Evolutionary conservation across 1,140 invertebrate genomes (phyloP).

Genomic region (Diabrotica virgifera): DNA sequence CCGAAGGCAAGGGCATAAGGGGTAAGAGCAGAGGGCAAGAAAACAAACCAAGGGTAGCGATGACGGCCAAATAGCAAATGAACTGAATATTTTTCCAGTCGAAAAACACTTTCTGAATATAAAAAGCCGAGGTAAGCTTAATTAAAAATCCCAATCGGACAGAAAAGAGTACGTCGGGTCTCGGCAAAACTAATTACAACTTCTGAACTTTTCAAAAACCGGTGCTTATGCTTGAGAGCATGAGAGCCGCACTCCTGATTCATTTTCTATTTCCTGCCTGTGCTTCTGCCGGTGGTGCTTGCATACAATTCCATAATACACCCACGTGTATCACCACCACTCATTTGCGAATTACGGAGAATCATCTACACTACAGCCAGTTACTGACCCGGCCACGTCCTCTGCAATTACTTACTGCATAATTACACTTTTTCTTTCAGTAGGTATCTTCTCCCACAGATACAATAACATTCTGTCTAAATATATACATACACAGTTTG

Average conservation of each 20-base stretch:
- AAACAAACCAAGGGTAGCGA: slow-evolving; percentile 25
- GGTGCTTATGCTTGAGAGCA: slow-evolving; percentile 39
- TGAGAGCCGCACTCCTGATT: slow-evolving; percentile 29
- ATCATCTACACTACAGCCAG: not conserved
- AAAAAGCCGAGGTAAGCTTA: slow-evolving; percentile 41
- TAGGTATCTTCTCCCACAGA: too few relatives aligned
- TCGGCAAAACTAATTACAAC: slow-evolving; percentile 48
- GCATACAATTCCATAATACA: not conserved
- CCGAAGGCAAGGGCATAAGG: slow-evolving; percentile 15
- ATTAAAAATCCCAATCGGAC: slow-evolving; percentile 45
- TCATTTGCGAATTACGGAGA: not conserved
- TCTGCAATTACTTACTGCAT: too few relatives aligned
- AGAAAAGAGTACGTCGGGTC: slow-evolving; percentile 23
- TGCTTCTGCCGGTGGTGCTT: not conserved
- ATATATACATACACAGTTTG: too few relatives aligned
- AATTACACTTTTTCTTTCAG: too few relatives aligned
- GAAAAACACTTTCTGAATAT: slow-evolving; percentile 44
- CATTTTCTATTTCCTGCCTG: slow-evolving; percentile 1
- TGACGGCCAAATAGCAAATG: slow-evolving; percentile 43
- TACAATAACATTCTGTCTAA: too few relatives aligned
- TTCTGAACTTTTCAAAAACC: slow-evolving; percentile 44
- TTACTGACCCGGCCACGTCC: too few relatives aligned
- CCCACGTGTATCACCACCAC: not conserved
- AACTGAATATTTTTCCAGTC: slow-evolving; percentile 45
- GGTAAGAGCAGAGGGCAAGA: slow-evolving; percentile 18